These are phyloP conservation scores for Nasonia longicornis DNA, from an alignment of 1,140 invertebrate genomes.

Conservation along the genomic window DNA sequence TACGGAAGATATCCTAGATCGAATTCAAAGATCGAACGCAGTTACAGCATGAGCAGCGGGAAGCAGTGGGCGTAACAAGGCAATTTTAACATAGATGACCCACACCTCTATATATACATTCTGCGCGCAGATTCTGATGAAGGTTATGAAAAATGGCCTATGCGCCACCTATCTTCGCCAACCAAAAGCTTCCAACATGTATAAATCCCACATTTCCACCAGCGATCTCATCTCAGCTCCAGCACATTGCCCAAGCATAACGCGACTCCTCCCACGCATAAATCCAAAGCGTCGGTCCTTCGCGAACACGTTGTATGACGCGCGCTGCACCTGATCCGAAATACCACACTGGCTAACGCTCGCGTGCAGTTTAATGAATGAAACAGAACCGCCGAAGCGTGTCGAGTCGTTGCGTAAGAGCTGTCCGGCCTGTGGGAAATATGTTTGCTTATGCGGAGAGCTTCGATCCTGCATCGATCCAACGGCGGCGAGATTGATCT, in stretches of 20 bases:
- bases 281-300: not conserved
- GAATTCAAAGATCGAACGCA: too few relatives aligned
- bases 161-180: too few relatives aligned
- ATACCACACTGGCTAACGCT: not conserved
- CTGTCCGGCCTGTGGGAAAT: not conserved
- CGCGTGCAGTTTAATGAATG: constrained; percentile 23
- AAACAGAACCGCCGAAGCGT: constrained; percentile 30
- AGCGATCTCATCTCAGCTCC: not conserved
- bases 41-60: too few relatives aligned
- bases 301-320: not conserved
- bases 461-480: not conserved
- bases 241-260: too few relatives aligned
- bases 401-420: not conserved
- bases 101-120: too few relatives aligned
- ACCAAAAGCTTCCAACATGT: not conserved
- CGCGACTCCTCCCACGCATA: constrained; percentile 9
- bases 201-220: not conserved
- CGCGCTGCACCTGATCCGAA: constrained; percentile 18
- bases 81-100: too few relatives aligned
- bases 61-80: too few relatives aligned
- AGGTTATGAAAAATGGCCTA: too few relatives aligned
- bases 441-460: not conserved
- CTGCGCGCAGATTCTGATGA: too few relatives aligned
- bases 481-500: not conserved
- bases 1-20: too few relatives aligned